These are phyloP conservation scores for Hesperophylax magnus DNA, from an alignment of 1,140 invertebrate genomes.

Conservation along the genomic window DNA sequence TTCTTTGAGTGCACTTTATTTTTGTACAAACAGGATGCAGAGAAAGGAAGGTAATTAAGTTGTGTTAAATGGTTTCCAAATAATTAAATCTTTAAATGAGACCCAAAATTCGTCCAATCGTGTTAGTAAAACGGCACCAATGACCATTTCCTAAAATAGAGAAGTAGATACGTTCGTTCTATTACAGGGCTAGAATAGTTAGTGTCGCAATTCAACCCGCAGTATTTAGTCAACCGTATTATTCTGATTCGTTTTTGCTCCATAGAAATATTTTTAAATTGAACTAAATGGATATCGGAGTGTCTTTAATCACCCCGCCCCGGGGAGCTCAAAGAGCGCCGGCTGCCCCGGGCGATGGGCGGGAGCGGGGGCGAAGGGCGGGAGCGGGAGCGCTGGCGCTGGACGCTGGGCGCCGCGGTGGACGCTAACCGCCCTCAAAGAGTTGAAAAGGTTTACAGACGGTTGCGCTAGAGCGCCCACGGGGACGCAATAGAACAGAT, in stretches of 20 bases:
- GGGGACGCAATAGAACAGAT: constrained; percentile 34
- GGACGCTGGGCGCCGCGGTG: too few species aligned
- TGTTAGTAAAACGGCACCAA: too few species aligned
- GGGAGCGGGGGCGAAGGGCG: neutral
- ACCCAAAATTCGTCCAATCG: too few species aligned
- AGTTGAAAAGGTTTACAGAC: constrained; percentile 42
- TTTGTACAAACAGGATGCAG: too few species aligned
- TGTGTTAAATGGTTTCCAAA: too few species aligned
- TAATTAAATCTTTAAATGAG: too few species aligned
- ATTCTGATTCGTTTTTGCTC: constrained; percentile 15
- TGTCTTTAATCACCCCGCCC: constrained; percentile 29
- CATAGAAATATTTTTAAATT: constrained; percentile 31
- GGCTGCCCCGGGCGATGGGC: neutral
- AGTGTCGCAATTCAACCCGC: neutral
- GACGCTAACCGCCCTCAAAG: neutral
- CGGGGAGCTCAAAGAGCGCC: constrained; percentile 18
- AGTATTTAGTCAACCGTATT: neutral
- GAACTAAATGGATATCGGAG: constrained; percentile 5
- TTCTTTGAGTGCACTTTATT: too few species aligned
- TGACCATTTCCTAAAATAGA: too few species aligned
- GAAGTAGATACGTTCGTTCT: too few species aligned
- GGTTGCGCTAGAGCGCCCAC: constrained; percentile 34
- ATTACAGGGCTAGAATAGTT: too few species aligned
- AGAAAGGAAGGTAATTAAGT: too few species aligned
- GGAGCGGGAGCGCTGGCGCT: neutral